Base-by-base conservation (phyloP, 2,888 invertebrate species). In the Trachelus stipa region DNA sequence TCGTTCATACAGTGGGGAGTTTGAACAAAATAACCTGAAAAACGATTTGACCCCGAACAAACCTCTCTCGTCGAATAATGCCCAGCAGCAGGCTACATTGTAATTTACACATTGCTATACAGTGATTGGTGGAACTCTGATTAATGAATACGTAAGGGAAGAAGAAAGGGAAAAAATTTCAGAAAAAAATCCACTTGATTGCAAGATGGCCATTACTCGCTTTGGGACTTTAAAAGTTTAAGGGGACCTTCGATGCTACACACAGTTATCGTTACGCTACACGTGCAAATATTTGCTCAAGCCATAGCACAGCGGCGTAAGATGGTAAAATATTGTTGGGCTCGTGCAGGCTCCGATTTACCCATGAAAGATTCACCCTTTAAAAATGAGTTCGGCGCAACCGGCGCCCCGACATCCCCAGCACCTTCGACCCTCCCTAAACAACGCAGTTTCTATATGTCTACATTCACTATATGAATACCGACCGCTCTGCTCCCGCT, bases 331-430 rank as follows among this genome's bases (percentile, higher is more conserved):
- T 80, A 83, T 82, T 81, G 81, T 80, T 78, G 78, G 81, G 77
- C 79, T 79, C 68, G 79, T 40, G 76, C 76, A 76, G 77, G 76
- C 79, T 79, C 81, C 82, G 83, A 85, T 85, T 86, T 83, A 79
- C 79, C 81, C 82, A 80, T 85, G 82, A 85, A 85, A 85, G 83
- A 85, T 84, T 84, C 82, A 85, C 79, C 73, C 68, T 75, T 79
- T 78, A 82, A 83, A 84, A 85, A 86, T 83, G 81, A 82, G 82
- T 34, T 35, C 71, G 79, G 56, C 78, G 80, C 74, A 74, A 76
- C 79, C 79, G 40, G 76, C 74, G 23, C 6, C 69, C 73, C 33
- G 68, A 68, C 37, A 34, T 76, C 77, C 79, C 81, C 69, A 76
- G 76, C 80, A 79, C 80, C 79, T 80, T 76, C 76, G 56, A 56